These are phyloP conservation scores for Hydrotaea cyrtoneurina DNA, from an alignment of 2,888 invertebrate genomes.

Conservation along the genomic window DNA sequence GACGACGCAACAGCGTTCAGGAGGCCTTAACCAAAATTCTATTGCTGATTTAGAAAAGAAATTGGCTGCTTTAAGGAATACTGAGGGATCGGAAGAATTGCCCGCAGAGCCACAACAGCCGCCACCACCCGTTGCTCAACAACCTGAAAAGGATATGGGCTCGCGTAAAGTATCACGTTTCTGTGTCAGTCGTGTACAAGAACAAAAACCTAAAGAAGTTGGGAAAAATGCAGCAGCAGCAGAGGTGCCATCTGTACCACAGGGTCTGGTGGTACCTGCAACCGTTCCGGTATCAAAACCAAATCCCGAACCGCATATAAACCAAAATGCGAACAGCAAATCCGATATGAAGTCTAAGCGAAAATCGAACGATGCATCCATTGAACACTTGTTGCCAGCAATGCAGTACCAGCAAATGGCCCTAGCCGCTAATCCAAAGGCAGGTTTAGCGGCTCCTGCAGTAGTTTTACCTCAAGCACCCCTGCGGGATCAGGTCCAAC, in stretches of 20 bases:
- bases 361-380: constrained; percentile 68
- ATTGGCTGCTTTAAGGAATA: constrained; percentile 82
- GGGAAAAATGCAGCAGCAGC: constrained; percentile 47
- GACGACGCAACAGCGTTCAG: constrained; percentile 66
- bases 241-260: background rate
- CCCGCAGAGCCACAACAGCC: background rate
- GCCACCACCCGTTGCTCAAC: constrained; percentile 43
- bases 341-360: constrained; percentile 68
- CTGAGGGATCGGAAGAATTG: constrained; percentile 75
- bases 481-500: constrained; percentile 13
- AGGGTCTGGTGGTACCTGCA: background rate
- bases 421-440: background rate
- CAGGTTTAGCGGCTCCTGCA: constrained; percentile 18
- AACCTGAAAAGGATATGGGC: constrained; percentile 71
- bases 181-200: constrained; percentile 76
- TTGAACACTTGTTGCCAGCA: constrained; percentile 69
- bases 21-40: constrained; percentile 73
- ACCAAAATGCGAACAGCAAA: background rate
- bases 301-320: constrained; percentile 47
- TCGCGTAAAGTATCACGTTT: constrained; percentile 76
- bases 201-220: constrained; percentile 68
- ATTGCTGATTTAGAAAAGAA: constrained; percentile 84
- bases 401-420: constrained; percentile 21
- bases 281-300: constrained; percentile 23
- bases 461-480: constrained; percentile 24